phyloP scores from a whole-genome alignment of 2,113 vertebrate species.

The Sterna hirundo region DNA sequence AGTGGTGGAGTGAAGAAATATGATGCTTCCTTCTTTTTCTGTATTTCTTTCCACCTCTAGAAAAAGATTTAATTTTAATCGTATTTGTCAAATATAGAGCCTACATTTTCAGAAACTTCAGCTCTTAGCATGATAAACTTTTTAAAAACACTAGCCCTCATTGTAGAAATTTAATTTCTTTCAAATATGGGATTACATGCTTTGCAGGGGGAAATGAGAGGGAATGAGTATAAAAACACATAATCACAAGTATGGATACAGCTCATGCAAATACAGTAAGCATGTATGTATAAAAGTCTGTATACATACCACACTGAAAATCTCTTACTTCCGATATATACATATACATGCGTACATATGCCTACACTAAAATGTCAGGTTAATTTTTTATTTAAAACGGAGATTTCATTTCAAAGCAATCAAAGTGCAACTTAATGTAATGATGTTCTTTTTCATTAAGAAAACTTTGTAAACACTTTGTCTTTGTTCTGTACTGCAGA shows the following conservation, averaged over 20 bases:
- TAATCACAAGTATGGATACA: background rate
- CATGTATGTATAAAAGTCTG: background rate
- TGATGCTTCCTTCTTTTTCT: background rate
- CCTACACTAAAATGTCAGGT: accelerated
- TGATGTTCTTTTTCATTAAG: background rate
- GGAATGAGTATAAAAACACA: background rate
- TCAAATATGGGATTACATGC: accelerated
- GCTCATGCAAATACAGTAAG: background rate
- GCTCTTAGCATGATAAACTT: background rate
- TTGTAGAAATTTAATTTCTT: background rate
- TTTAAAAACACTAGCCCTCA: background rate
- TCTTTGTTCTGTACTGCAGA: background rate
- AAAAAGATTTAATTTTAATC: background rate
- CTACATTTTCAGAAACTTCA: background rate
- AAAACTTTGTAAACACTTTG: background rate
- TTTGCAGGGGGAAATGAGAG: accelerated
- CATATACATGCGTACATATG: accelerated
- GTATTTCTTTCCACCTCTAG: background rate
- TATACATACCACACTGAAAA: background rate
- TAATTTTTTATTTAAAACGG: background rate
- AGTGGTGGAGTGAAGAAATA: background rate
- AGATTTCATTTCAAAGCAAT: background rate
- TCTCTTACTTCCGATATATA: background rate
- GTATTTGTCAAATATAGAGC: background rate
- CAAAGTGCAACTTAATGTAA: background rate